Conservation (phyloP, 2,113 vertebrate species). For the Macrotis lagotis region DNA sequence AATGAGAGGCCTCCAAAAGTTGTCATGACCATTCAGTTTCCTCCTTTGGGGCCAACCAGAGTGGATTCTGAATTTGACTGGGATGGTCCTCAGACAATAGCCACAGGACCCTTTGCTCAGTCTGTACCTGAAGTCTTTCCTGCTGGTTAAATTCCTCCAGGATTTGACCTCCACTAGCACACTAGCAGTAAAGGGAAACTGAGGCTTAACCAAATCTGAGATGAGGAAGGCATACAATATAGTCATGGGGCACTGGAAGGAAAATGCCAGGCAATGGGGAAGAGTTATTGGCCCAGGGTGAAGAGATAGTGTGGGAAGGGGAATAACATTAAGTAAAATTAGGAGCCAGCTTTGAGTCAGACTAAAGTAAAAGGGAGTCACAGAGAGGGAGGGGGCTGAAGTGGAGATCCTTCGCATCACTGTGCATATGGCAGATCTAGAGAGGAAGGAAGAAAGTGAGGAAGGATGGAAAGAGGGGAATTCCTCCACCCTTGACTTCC, state of each 20-base stretch:
- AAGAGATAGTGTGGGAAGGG: neutral
- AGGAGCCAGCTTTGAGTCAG: neutral
- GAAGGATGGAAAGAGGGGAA: neutral
- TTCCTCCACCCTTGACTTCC: neutral
- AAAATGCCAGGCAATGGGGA: neutral
- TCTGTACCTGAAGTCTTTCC: neutral
- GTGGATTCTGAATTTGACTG: neutral
- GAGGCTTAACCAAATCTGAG: neutral
- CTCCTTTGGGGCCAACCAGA: neutral
- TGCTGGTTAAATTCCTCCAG: neutral
- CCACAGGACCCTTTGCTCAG: neutral
- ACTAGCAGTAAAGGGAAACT: neutral
- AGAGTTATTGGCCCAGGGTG: too few relatives aligned
- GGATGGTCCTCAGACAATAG: neutral
- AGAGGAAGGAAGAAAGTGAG: neutral
- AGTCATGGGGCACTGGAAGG: neutral
- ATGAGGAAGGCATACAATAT: neutral
- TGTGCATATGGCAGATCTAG: neutral
- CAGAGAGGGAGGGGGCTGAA: too few relatives aligned
- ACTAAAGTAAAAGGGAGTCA: neutral
- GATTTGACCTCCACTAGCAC: neutral
- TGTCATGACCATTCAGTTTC: neutral
- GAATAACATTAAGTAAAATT: neutral
- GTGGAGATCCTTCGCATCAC: neutral
- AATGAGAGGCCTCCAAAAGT: neutral